phyloP scores from a whole-genome alignment of 2,888 invertebrate genomes.

The Bellardia pandia region DNA sequence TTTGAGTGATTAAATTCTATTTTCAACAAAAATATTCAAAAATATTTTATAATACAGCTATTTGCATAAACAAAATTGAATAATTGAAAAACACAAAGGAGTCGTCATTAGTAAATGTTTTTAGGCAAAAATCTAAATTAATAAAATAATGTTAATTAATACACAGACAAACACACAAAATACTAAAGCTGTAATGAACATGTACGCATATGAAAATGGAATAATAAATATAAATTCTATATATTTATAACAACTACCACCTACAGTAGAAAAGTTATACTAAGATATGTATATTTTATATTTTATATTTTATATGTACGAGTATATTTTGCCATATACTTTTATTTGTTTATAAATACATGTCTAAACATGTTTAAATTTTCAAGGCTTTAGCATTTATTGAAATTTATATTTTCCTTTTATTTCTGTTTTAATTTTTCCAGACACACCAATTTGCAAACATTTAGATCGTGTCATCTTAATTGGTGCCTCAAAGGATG shows the following conservation, averaged over 20 bases:
- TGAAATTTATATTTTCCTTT: neutral
- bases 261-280: neutral
- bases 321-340: neutral
- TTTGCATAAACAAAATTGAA: slow-evolving; percentile 37
- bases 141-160: slow-evolving; percentile 46
- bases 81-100: slow-evolving; percentile 29
- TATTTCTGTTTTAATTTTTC: slow-evolving; percentile 74
- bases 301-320: too few relatives aligned
- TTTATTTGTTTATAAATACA: neutral
- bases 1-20: slow-evolving; percentile 33
- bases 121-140: slow-evolving; percentile 62
- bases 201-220: neutral
- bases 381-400: slow-evolving; percentile 40
- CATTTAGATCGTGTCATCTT: slow-evolving; percentile 90
- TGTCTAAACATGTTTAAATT: slow-evolving; percentile 21
- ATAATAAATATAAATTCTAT: slow-evolving; percentile 1
- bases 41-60: slow-evolving; percentile 23
- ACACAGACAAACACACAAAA: slow-evolving; percentile 3
- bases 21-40: slow-evolving; percentile 5
- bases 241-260: too few relatives aligned
- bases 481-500: slow-evolving; percentile 94
- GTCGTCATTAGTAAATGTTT: slow-evolving; percentile 59
- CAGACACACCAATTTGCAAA: slow-evolving; percentile 93
- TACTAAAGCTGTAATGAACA: neutral
- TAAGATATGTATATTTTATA: neutral